Evolutionary conservation across 2,113 vertebrate genomes (phyloP).

Genomic region (Eira barbara): DNA sequence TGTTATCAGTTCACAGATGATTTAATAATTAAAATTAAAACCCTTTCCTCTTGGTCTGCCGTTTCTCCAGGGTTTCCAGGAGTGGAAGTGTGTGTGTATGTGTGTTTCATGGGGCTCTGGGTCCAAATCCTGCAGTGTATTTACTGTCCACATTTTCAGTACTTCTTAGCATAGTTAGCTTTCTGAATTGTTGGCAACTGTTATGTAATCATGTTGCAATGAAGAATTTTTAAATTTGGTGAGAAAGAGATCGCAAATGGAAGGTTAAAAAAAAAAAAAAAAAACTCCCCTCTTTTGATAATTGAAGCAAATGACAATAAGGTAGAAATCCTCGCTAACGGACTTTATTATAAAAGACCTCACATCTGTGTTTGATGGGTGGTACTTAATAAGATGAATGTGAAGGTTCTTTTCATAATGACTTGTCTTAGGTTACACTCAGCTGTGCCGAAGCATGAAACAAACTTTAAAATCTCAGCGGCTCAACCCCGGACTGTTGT

Average conservation of each 20-base stretch:
- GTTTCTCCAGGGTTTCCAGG: not conserved
- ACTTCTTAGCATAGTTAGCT: not conserved
- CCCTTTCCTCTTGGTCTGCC: not conserved
- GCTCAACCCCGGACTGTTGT: not conserved
- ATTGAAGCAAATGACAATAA: not conserved
- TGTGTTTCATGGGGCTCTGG: not conserved
- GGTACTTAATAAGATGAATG: not conserved
- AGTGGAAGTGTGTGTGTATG: not conserved
- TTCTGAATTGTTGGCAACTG: not conserved
- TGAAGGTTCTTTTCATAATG: not conserved
- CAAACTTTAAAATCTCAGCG: not conserved
- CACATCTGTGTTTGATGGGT: not conserved
- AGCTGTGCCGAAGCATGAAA: not conserved
- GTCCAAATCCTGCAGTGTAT: not conserved
- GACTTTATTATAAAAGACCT: not conserved
- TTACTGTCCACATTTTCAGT: not conserved
- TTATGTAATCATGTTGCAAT: not conserved
- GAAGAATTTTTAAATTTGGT: not conserved
- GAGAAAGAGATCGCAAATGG: slow-evolving; percentile 17
- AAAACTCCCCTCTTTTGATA: not conserved
- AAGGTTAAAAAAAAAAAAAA: not conserved
- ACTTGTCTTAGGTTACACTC: not conserved
- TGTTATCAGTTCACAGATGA: not conserved
- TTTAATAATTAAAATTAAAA: not conserved
- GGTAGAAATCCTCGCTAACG: not conserved